phyloP scores from a whole-genome alignment of 2,888 invertebrate genomes.

The Girardia tigrina region DNA sequence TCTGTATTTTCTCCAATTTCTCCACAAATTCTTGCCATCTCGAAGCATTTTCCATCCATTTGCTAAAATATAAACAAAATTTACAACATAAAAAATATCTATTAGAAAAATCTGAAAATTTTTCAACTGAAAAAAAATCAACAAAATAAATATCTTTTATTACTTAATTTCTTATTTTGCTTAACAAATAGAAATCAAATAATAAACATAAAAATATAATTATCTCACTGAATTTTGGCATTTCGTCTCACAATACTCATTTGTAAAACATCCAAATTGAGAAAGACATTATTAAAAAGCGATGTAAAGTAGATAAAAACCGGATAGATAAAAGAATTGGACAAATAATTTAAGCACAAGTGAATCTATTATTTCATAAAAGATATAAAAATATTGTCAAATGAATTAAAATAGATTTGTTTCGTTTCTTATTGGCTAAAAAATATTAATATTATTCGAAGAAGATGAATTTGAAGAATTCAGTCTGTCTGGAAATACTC shows the following conservation, averaged over 20 bases:
- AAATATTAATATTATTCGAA: not conserved
- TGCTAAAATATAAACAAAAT: conserved; percentile 21
- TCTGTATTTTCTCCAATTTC: conserved; percentile 27
- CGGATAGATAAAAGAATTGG: no score
- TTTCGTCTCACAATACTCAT: conserved; percentile 12
- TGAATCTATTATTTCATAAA: no score
- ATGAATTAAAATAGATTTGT: not conserved
- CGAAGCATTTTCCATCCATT: conserved; percentile 34
- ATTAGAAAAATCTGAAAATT: not conserved
- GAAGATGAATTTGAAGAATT: not conserved
- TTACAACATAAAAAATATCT: not conserved
- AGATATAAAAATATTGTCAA: not conserved
- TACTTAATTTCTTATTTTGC: not conserved
- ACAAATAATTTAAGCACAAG: no score
- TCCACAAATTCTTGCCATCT: conserved; percentile 33
- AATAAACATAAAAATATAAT: no score
- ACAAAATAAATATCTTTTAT: not conserved
- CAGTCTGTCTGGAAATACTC: conserved; percentile 15
- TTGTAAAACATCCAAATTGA: not conserved
- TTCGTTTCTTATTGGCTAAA: not conserved
- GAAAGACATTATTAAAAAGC: no score
- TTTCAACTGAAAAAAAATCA: not conserved
- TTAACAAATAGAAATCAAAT: not conserved
- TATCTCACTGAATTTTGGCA: conserved; percentile 1
- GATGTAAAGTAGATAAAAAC: no score